Base-by-base conservation (phyloP, 2,113 vertebrate species). In the Syngnathoides biaculeatus region DNA sequence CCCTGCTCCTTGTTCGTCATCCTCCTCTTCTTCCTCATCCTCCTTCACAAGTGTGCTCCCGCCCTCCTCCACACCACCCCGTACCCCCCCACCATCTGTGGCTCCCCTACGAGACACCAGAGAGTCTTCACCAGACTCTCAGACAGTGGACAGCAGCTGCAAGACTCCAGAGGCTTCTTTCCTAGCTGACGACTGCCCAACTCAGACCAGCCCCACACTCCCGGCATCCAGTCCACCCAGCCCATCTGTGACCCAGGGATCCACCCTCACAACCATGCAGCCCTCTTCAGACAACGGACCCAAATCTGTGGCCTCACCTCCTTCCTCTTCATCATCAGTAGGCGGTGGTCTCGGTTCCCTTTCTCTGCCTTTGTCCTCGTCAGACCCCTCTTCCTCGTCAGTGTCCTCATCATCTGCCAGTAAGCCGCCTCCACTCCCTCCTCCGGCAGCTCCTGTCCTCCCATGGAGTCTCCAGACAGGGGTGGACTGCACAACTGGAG, bases 71-170 rank as follows among this genome's bases (percentile, higher is more conserved):
- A 92, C 90, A 0, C 93, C 90, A 1, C 92, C 89, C 2, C 92
- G 85, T 40, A 89, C 89, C 0, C 88, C 91, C 14, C 93, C 92
- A 0, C 79, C 89, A 27, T 80, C 89, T 5, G 69, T 86, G 1
- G 84, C 89, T 2, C 81, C 65, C 15, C 60, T 88, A 77, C 1
- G 91, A 76, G 74, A 92, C 75, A 83, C 82, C 27, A 90, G 93
- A 0, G 94, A 93, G 2, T 93, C 95, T 11, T 95, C 95, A 0
- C 95, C 95, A 0, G 95, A 96, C 75, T 97, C 95, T 0, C 95
- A 97, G 90, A 96, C 95, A 0, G 95, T 96, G 24, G 95, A 96
- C 80, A 95, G 95, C 79, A 95, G 94, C 79, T 95, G 94, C 50
- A 96, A 97, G 86, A 95, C 95, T 0, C 94, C 95, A 0, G 95